Evolutionary conservation across 2,888 invertebrate genomes (phyloP).

Genomic region (Conchocele bisecta): DNA sequence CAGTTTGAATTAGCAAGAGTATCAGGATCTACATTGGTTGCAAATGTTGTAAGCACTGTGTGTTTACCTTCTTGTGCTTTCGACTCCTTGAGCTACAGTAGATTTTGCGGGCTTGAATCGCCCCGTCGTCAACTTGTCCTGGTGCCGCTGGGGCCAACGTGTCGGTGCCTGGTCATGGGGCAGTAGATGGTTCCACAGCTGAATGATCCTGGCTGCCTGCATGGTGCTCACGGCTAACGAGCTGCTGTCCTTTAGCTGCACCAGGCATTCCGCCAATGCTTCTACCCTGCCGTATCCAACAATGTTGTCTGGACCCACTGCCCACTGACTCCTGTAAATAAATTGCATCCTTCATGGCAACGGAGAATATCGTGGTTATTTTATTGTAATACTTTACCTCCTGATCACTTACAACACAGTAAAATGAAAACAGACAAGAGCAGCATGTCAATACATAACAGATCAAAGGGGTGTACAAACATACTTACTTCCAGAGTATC

Average conservation of each 20-base stretch:
- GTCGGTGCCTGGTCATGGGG: constrained; percentile 31
- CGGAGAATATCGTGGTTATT: not conserved
- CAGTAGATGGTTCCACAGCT: constrained; percentile 8
- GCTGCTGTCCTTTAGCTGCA: not conserved
- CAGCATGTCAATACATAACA: too few species aligned
- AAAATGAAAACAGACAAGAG: not conserved
- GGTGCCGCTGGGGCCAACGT: constrained; percentile 7
- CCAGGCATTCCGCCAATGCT: constrained; percentile 3
- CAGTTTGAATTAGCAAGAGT: not conserved
- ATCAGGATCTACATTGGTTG: too few species aligned
- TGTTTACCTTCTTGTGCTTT: constrained; percentile 30
- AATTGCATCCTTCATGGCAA: not conserved
- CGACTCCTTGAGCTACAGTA: constrained; percentile 33
- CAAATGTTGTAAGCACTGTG: too few species aligned
- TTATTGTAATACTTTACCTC: not conserved
- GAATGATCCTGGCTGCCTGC: not conserved
- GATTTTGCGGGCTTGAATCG: constrained; percentile 28
- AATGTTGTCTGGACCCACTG: constrained; percentile 37
- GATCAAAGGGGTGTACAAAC: too few species aligned
- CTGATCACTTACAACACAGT: not conserved
- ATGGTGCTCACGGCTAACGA: not conserved
- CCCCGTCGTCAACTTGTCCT: not conserved
- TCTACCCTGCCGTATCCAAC: constrained; percentile 18
- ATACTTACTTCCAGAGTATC: too few species aligned
- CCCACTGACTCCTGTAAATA: constrained; percentile 12